phyloP scores from a whole-genome alignment of 2,797 vertebrate genomes.

The Okamejei kenojei region DNA sequence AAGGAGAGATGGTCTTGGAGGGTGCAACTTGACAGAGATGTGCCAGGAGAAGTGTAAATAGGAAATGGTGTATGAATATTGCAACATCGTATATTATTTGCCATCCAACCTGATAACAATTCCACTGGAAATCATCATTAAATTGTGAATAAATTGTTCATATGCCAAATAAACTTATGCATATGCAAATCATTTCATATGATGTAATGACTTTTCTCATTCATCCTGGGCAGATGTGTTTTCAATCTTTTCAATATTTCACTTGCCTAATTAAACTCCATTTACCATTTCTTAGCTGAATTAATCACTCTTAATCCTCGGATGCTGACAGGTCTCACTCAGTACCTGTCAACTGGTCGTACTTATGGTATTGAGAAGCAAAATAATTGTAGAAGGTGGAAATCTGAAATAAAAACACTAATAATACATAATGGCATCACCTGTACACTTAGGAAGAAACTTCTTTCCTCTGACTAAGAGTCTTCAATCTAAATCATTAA shows the following conservation, averaged over 20 bases:
- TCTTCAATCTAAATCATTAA: too few species aligned
- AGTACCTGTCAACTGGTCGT: neutral
- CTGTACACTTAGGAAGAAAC: neutral
- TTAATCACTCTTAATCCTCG: neutral
- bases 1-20: too few species aligned
- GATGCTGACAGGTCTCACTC: neutral
- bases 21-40: too few species aligned
- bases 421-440: neutral
- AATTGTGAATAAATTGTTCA: neutral
- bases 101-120: neutral
- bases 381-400: too few species aligned
- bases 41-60: too few species aligned
- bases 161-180: neutral
- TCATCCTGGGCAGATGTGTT: neutral
- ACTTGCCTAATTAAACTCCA: slow-evolving; percentile 21
- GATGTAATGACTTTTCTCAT: neutral
- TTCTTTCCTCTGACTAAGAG: neutral
- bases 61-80: neutral
- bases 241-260: neutral
- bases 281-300: neutral
- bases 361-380: too few species aligned
- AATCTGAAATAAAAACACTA: too few species aligned
- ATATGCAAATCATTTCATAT: neutral
- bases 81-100: neutral
- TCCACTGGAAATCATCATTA: slow-evolving; percentile 4